Evolutionary conservation across 2,797 vertebrate genomes (phyloP).

Genomic region (Sebastes melanostomus): DNA sequence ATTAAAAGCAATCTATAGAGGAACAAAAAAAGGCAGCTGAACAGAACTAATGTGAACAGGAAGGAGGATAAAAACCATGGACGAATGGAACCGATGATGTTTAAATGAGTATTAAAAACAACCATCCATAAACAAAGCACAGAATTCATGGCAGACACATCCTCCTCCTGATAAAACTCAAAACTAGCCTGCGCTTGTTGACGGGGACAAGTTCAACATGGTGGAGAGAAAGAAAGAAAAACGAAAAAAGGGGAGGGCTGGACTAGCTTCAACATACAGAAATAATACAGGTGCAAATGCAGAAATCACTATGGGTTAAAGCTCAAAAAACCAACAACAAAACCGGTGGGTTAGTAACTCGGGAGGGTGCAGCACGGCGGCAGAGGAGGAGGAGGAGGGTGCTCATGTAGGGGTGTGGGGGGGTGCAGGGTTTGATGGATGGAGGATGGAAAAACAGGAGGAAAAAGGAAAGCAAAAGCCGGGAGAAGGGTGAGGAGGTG

Average conservation of each 20-base stretch:
- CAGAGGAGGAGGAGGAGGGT: background rate
- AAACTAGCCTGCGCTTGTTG: conserved; percentile 19
- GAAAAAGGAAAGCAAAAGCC: conserved; percentile 12
- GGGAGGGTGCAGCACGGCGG: conserved; percentile 45
- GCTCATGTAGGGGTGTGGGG: conserved; percentile 8
- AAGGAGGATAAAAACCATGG: conserved; percentile 9
- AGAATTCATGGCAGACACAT: conserved; percentile 26
- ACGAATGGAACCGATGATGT: conserved; percentile 21
- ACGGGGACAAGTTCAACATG: conserved; percentile 20
- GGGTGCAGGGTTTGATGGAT: conserved; percentile 18
- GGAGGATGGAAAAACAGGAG: conserved; percentile 3
- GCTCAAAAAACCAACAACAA: conserved; percentile 50
- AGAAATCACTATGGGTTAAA: conserved; percentile 61
- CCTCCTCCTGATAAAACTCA: conserved; percentile 6
- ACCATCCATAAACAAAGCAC: conserved; percentile 25
- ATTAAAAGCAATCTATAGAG: conserved; percentile 5
- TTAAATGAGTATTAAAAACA: conserved; percentile 24
- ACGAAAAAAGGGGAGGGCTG: background rate
- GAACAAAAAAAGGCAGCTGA: background rate
- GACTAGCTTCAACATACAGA: conserved; percentile 80
- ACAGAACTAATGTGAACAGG: conserved; percentile 4
- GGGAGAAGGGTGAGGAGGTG: background rate
- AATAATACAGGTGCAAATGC: conserved; percentile 64
- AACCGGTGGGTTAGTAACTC: conserved; percentile 70
- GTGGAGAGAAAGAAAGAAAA: background rate